phyloP scores from a whole-genome alignment of 2,113 vertebrate species.

The Gymnobelideus leadbeateri region DNA sequence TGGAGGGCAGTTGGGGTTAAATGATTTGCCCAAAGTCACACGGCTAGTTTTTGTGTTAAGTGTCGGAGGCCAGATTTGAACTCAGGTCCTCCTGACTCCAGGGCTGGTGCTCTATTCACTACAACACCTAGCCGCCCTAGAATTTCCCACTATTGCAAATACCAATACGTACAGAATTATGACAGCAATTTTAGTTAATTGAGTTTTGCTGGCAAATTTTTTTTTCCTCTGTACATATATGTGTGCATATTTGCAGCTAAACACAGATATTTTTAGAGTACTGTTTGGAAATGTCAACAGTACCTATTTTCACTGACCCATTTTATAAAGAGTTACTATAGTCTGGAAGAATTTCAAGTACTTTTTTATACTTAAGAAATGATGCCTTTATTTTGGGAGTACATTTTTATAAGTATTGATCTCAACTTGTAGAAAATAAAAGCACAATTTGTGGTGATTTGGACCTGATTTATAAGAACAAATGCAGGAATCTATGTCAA shows the following conservation, averaged over 20 bases:
- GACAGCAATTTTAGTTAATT: constrained; percentile 43
- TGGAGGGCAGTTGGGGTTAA: no score
- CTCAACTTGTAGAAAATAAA: constrained; percentile 78
- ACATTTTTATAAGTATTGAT: constrained; percentile 80
- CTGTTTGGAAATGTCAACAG: constrained; percentile 60
- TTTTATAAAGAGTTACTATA: constrained; percentile 81
- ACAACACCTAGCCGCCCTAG: no score
- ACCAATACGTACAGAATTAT: constrained; percentile 7
- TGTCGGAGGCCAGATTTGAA: no score
- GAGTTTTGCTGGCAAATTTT: constrained; percentile 39
- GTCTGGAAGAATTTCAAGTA: constrained; percentile 78
- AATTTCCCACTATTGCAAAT: constrained; percentile 18
- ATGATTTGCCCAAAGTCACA: no score
- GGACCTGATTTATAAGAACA: constrained; percentile 67
- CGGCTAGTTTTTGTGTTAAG: no score
- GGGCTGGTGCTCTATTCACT: no score
- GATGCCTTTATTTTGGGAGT: constrained; percentile 79
- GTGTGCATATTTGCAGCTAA: constrained; percentile 60
- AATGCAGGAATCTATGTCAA: constrained; percentile 27
- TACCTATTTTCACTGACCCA: constrained; percentile 76
- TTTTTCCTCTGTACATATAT: constrained; percentile 37
- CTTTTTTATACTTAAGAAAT: constrained; percentile 79
- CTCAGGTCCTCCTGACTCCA: no score
- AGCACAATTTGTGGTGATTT: constrained; percentile 67
- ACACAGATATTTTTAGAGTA: constrained; percentile 65